These are phyloP conservation scores for Mongoloraphidia duomilia DNA, from an alignment of 2,888 invertebrate genomes.

Conservation along the genomic window DNA sequence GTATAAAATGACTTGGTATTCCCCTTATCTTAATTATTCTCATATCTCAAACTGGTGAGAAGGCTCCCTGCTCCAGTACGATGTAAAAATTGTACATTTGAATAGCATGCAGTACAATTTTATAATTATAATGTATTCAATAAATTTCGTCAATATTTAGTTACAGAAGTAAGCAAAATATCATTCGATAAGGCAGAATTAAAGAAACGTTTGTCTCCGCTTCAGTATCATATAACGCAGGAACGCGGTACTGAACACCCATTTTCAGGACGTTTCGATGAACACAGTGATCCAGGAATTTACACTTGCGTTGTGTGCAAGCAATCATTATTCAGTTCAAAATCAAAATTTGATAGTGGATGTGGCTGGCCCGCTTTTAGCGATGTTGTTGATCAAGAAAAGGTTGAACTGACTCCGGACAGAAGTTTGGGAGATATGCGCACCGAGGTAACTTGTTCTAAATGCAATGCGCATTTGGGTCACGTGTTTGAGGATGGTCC, in stretches of 20 bases:
- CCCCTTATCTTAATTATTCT: too few relatives aligned
- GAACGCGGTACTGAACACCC: slow-evolving; percentile 79
- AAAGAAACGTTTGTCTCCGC: slow-evolving; percentile 61
- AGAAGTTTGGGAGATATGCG: slow-evolving; percentile 69
- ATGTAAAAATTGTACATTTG: too few relatives aligned
- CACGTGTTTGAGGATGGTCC: slow-evolving; percentile 91
- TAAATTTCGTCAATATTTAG: too few relatives aligned
- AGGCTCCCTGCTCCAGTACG: too few relatives aligned
- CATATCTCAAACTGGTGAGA: too few relatives aligned
- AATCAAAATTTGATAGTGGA: slow-evolving; percentile 79
- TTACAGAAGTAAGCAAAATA: too few relatives aligned
- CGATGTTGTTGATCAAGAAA: slow-evolving; percentile 65
- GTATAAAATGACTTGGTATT: too few relatives aligned
- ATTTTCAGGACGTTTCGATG: slow-evolving; percentile 63
- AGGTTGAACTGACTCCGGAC: slow-evolving; percentile 66
- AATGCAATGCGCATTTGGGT: slow-evolving; percentile 79
- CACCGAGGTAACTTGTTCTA: slow-evolving; percentile 81
- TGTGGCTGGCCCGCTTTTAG: slow-evolving; percentile 94
- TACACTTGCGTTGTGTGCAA: slow-evolving; percentile 79
- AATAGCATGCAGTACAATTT: too few relatives aligned
- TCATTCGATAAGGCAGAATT: slow-evolving; percentile 50
- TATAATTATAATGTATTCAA: too few relatives aligned
- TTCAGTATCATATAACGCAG: slow-evolving; percentile 84
- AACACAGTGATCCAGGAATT: slow-evolving; percentile 66
- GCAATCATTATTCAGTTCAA: slow-evolving; percentile 73